A percentile compares a stretch with the other conserved stretches of the same genome.
Conservation (phyloP, 2,888 invertebrate genomes). For the Rhimphoctona megacephalus region DNA sequence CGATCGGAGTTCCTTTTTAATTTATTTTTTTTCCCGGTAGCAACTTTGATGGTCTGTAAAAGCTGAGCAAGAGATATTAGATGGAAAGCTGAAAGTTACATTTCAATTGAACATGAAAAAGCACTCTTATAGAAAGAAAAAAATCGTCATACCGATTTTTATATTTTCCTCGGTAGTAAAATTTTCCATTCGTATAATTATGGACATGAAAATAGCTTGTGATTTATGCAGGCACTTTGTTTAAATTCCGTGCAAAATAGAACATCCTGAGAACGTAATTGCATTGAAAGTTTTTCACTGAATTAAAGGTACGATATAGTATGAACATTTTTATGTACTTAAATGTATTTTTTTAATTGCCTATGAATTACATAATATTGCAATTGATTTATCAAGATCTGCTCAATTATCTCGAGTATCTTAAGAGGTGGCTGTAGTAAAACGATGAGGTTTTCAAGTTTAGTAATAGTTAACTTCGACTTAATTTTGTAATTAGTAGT, state of each 20-base stretch:
- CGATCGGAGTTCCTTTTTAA: conserved; percentile 41
- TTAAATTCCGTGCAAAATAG: not conserved
- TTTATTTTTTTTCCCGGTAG: conserved; percentile 6
- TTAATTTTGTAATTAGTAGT: not conserved
- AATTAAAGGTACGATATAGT: not conserved
- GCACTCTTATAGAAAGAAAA: conserved; percentile 12
- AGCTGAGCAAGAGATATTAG: conserved; percentile 3
- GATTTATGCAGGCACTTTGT: not conserved
- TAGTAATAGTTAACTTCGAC: not conserved
- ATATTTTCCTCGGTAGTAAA: not conserved
- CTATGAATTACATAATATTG: not conserved
- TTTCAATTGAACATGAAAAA: conserved; percentile 15
- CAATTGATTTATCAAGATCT: not conserved
- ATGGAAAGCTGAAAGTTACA: not conserved
- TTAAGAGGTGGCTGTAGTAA: not conserved
- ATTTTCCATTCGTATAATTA: not conserved
- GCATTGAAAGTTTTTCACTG: not conserved
- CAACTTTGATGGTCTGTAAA: conserved; percentile 5
- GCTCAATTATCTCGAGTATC: not conserved
- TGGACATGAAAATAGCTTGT: not conserved
- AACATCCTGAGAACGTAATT: not conserved
- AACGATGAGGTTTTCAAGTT: not conserved
- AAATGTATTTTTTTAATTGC: not conserved
- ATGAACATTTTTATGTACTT: not conserved
- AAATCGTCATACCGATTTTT: not conserved